These are phyloP conservation scores for Euplagia quadripunctaria DNA, from an alignment of 2,888 invertebrate species.

Conservation along the genomic window DNA sequence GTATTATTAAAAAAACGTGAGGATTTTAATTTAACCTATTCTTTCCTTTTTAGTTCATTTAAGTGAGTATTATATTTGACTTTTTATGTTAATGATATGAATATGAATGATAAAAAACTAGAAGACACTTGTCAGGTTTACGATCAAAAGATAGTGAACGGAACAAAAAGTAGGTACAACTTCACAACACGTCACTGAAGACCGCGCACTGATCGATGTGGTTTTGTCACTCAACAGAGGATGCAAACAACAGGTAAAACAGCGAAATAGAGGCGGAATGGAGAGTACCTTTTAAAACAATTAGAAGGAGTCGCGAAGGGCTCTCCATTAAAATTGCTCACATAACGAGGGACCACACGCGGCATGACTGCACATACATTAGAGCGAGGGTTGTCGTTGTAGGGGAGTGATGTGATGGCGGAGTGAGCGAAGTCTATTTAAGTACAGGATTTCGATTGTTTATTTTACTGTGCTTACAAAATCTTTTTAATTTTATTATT, in stretches of 20 bases:
- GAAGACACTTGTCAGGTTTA: not conserved
- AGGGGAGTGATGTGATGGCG: slow-evolving; percentile 67
- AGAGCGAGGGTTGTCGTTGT: slow-evolving; percentile 65
- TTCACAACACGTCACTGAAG: not conserved
- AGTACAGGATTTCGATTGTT: slow-evolving; percentile 35
- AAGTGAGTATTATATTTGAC: not conserved
- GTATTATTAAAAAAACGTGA: too few species aligned
- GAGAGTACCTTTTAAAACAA: slow-evolving; percentile 73
- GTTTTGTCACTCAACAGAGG: not conserved
- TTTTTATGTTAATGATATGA: too few species aligned
- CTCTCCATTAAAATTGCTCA: slow-evolving; percentile 78
- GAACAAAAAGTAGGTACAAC: slow-evolving; percentile 1
- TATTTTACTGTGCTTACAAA: slow-evolving; percentile 33
- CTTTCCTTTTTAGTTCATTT: not conserved
- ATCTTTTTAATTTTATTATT: slow-evolving; percentile 18
- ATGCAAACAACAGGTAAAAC: slow-evolving; percentile 21
- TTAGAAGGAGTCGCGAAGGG: slow-evolving; percentile 67
- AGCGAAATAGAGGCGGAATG: slow-evolving; percentile 29
- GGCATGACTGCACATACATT: slow-evolving; percentile 78
- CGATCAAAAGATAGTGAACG: not conserved
- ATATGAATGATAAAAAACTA: not conserved
- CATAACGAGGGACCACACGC: slow-evolving; percentile 68
- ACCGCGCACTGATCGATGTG: not conserved
- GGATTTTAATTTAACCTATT: too few species aligned
- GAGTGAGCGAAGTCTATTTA: slow-evolving; percentile 60